A percentile compares a stretch with the other conserved stretches of the same genome.
These are phyloP conservation scores for Entomobrya proxima DNA, from an alignment of 2,888 invertebrate genomes.

Conservation along the genomic window DNA sequence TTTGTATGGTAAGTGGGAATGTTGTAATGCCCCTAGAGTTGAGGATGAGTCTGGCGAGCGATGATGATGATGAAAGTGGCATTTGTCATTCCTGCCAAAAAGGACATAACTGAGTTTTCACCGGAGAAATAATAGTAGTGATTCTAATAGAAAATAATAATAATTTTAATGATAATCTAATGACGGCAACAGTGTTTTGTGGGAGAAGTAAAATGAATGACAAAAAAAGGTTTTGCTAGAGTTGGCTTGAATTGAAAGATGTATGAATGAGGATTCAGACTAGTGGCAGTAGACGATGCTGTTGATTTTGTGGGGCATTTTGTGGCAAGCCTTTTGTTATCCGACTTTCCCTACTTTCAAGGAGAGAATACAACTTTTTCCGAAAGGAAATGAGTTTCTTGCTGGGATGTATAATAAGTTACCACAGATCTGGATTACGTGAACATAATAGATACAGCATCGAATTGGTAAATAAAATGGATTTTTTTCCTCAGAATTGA, in stretches of 20 bases:
- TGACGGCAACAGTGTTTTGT: neutral
- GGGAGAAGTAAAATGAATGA: neutral
- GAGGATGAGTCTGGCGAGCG: neutral
- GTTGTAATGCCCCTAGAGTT: neutral
- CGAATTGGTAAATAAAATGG: too few relatives aligned
- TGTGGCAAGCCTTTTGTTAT: neutral
- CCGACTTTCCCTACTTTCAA: too few relatives aligned
- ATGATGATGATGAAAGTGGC: conserved; percentile 16
- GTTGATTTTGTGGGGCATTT: neutral
- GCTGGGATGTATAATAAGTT: too few relatives aligned
- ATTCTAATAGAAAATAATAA: neutral
- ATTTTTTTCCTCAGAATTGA: too few relatives aligned
- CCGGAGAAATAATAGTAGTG: neutral
- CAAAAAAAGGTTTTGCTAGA: too few relatives aligned
- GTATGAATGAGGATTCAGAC: neutral
- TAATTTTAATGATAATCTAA: conserved; percentile 30
- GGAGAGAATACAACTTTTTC: too few relatives aligned
- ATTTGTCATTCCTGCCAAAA: conserved; percentile 20
- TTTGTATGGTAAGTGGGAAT: neutral
- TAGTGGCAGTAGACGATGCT: neutral
- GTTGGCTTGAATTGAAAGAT: neutral
- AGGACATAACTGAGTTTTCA: conserved; percentile 18
- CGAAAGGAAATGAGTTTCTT: too few relatives aligned
- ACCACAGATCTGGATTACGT: too few relatives aligned
- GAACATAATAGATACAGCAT: too few relatives aligned